Evolutionary conservation across 2,888 invertebrate species (phyloP).

Genomic region (Agrotis exclamationis): DNA sequence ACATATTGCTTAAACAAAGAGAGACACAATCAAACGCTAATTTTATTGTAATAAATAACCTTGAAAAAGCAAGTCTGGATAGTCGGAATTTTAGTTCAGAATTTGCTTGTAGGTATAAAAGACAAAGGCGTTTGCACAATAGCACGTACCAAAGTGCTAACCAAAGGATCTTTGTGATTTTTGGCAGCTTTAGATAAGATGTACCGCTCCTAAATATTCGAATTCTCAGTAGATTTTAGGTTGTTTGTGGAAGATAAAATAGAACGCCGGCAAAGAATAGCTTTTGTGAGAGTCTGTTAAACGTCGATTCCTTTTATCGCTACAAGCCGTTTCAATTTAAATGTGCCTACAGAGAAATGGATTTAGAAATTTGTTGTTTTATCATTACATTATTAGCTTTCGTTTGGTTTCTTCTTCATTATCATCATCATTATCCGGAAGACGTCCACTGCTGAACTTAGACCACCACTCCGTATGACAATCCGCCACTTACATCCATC

Average conservation of each 20-base stretch:
- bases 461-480: no score
- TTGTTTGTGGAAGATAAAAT: constrained; percentile 23
- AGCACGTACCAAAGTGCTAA: constrained; percentile 20
- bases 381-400: no score
- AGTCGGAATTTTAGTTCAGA: background rate
- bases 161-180: constrained; percentile 43
- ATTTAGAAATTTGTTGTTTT: no score
- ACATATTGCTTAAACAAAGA: no score
- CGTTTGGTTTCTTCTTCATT: no score
- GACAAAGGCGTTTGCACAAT: constrained; percentile 21
- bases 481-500: no score
- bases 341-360: no score
- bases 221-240: constrained; percentile 14
- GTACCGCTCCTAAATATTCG: constrained; percentile 16
- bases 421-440: no score
- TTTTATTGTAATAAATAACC: constrained; percentile 8
- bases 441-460: no score
- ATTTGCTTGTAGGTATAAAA: constrained; percentile 21
- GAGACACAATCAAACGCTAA: no score
- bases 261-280: constrained; percentile 4
- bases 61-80: background rate
- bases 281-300: background rate
- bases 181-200: constrained; percentile 42
- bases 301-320: constrained; percentile 9
- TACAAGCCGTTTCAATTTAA: background rate